A percentile compares a stretch with the other conserved stretches of the same genome.
These are phyloP conservation scores for Oscheius myriophilus DNA, from an alignment of 2,888 invertebrate genomes.

Conservation along the genomic window DNA sequence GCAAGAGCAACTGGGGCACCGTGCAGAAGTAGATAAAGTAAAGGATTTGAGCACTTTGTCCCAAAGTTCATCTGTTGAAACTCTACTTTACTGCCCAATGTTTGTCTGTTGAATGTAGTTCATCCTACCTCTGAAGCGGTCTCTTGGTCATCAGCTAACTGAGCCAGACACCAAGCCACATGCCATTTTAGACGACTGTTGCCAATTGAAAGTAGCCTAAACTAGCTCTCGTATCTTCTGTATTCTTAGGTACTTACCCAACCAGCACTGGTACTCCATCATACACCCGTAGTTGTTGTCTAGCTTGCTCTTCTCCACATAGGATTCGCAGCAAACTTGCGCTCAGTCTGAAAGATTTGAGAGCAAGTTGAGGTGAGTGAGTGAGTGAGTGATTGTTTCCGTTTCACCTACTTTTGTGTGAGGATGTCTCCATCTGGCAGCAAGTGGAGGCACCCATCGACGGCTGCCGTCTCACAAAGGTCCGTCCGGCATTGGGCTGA, in stretches of 20 bases:
- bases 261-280: constrained; percentile 56
- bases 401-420: constrained; percentile 58
- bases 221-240: constrained; percentile 1
- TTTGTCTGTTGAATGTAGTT: no score
- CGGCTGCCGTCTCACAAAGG: constrained; percentile 52
- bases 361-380: no score
- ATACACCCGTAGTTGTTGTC: constrained; percentile 57
- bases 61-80: no score
- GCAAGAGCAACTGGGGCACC: no score
- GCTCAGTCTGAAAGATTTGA: constrained; percentile 42
- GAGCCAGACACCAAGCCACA: constrained; percentile 73
- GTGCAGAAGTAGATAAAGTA: no score
- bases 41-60: no score
- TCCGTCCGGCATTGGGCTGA: constrained; percentile 40
- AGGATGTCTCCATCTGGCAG: constrained; percentile 53
- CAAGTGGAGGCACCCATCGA: constrained; percentile 54
- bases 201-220: constrained; percentile 71
- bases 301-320: constrained; percentile 53
- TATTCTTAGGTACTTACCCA: constrained; percentile 26
- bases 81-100: no score
- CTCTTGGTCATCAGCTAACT: constrained; percentile 72
- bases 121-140: neutral
- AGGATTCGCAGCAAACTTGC: constrained; percentile 56
- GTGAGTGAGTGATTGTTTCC: no score
- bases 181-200: constrained; percentile 73